Evolutionary conservation across 2,888 invertebrate species (phyloP), one percentile per base, ranked within the genome.

Genomic region (Fabriciana adippe): DNA sequence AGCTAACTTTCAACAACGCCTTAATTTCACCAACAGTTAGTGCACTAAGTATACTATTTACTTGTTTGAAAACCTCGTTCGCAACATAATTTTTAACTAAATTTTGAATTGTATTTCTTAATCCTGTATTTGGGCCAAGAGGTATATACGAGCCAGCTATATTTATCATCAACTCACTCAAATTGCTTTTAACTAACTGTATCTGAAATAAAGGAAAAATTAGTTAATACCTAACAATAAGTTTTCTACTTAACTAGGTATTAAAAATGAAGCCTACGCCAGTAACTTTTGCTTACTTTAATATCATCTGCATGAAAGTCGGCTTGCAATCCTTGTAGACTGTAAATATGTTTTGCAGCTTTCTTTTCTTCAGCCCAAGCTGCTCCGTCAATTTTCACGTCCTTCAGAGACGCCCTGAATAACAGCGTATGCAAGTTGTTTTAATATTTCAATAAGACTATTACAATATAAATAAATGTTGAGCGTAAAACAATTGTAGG

Each of bases 21-120:
- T 72, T 67, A 5, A 72, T 47, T 67, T 72, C 60, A 4, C 45
- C 47, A 3, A 64, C 48, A 6, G 68, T 55, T 15, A 69, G 53
- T 6, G 60, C 54, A 6, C 55, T 31, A 5, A 71, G n/a, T 21
- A 67, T 35, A 45, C 57, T 51, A 48, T 71, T 71, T 21, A 61
- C 14, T 62, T 67, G 50, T 11, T 16, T 66, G 8, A 68, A 26
- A 45, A 68, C 16, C 61, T 61, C 57, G 15, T 54, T 50, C 8
- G 55, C 64, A 8, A 64, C 16, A 16, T 47, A 62, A 55, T 62
- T 8, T 41, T 67, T 62, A 6, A 64, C 31, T 31, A 45, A 14
- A 5, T 14, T 61, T 35, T 41, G 35, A 8, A 61, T 54, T 4
- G 48, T 16, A 59, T 31, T 21, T 26, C 26, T 35, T 45, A 61